These are phyloP conservation scores for Lasioglossum albipes DNA, from an alignment of 1,140 invertebrate species.

Conservation along the genomic window DNA sequence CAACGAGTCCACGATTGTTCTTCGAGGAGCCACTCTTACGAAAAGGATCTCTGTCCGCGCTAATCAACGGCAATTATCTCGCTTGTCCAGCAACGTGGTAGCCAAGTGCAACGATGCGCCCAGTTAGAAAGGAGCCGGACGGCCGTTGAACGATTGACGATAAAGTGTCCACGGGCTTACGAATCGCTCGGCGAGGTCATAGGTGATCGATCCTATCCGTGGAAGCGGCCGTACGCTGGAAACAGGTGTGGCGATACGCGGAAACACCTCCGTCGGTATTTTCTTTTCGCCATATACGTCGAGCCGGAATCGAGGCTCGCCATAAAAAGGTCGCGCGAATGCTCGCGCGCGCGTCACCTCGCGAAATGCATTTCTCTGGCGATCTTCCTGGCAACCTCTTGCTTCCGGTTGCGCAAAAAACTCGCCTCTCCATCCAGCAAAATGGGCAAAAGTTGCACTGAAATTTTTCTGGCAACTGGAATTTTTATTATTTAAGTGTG, in stretches of 20 bases:
- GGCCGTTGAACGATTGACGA: conserved; percentile 3
- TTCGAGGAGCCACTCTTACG: not conserved
- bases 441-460: no score
- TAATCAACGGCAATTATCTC: conserved; percentile 35
- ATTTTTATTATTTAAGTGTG: no score
- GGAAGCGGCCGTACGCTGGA: not conserved
- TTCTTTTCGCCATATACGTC: conserved; percentile 33
- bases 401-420: no score
- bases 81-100: not conserved
- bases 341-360: no score
- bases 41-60: conserved; percentile 2
- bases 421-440: no score
- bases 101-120: conserved; percentile 4
- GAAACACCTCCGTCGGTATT: not conserved
- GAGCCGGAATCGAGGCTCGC: conserved; percentile 20
- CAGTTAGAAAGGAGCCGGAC: not conserved
- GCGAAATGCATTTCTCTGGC: conserved; percentile 14
- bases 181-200: conserved; percentile 3
- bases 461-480: no score
- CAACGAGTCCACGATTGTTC: not conserved
- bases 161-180: not conserved
- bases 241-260: conserved; percentile 14
- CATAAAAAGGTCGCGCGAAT: conserved; percentile 19
- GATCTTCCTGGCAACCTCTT: no score
- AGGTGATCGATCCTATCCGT: conserved; percentile 5